Conservation (phyloP, 2,888 invertebrate species). For the Phaonia tiefii region DNA sequence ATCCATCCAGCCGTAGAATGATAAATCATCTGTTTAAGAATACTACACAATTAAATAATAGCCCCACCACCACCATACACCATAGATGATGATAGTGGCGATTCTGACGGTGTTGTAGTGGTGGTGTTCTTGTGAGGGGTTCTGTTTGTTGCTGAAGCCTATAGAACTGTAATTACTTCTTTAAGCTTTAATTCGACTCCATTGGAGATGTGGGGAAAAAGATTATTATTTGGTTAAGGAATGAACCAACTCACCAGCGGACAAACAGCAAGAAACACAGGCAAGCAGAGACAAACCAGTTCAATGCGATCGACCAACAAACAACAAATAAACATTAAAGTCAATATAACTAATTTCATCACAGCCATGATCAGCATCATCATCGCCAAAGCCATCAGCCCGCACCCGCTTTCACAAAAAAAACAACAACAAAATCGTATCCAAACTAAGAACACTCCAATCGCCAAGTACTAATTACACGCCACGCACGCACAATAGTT, state of each 20-base stretch:
- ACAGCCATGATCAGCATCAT: no score
- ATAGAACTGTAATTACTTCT: slow-evolving; percentile 59
- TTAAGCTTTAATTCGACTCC: slow-evolving; percentile 43
- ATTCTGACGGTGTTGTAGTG: slow-evolving; percentile 21
- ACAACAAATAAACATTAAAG: slow-evolving; percentile 25
- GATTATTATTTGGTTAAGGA: slow-evolving; percentile 55
- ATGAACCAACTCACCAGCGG: not conserved
- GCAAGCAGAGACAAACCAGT: not conserved
- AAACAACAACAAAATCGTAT: no score
- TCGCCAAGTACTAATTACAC: no score
- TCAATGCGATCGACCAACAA: no score
- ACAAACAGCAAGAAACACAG: no score
- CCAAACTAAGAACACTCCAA: no score
- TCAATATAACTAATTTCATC: slow-evolving; percentile 33
- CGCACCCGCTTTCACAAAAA: no score
- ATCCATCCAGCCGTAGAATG: slow-evolving; percentile 38
- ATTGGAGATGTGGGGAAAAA: slow-evolving; percentile 50
- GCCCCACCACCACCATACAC: slow-evolving; percentile 2
- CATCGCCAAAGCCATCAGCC: no score
- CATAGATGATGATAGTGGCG: slow-evolving; percentile 47
- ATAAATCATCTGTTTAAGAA: slow-evolving; percentile 48
- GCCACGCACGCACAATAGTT: no score
- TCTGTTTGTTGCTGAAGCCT: slow-evolving; percentile 47
- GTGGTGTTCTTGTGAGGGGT: no score
- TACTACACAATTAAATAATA: slow-evolving; percentile 59